phyloP scores from a whole-genome alignment of 2,113 vertebrate species.

The Edolisoma coerulescens region DNA sequence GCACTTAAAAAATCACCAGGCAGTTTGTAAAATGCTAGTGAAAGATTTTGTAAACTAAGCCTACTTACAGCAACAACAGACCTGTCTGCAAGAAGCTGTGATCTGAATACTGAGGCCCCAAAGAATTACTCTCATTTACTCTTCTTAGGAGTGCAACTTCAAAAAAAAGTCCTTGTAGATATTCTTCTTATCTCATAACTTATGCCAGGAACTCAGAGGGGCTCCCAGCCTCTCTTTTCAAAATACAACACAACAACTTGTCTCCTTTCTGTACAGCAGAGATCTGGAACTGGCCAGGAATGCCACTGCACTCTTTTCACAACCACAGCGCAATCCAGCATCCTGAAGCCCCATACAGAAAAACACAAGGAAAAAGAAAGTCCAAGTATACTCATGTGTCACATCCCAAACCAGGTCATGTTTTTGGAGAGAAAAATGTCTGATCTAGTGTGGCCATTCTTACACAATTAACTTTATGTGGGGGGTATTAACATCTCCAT shows the following conservation, averaged over 20 bases:
- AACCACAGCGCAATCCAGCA: not conserved
- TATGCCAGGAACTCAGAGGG: not conserved
- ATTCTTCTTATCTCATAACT: not conserved
- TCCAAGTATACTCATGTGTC: not conserved
- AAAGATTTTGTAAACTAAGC: constrained; percentile 19
- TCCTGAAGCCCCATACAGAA: not conserved
- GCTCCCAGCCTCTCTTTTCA: not conserved
- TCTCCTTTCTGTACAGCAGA: not conserved
- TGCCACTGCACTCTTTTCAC: not conserved
- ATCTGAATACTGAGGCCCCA: not conserved
- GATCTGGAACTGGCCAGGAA: not conserved
- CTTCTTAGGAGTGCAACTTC: not conserved
- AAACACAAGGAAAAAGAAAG: not conserved
- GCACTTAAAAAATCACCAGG: not conserved
- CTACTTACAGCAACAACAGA: constrained; percentile 12
- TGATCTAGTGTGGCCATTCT: not conserved
- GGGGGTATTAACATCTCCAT: not conserved
- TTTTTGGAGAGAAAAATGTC: not conserved
- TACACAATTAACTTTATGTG: not conserved
- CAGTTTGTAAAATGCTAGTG: not conserved
- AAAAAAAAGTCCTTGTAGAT: not conserved
- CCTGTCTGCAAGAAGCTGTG: not conserved
- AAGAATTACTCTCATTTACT: not conserved
- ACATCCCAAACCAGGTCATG: not conserved
- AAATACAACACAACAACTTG: not conserved